Base-by-base conservation (phyloP, 2,797 vertebrate species). In the Rhabdomys pumilio region DNA sequence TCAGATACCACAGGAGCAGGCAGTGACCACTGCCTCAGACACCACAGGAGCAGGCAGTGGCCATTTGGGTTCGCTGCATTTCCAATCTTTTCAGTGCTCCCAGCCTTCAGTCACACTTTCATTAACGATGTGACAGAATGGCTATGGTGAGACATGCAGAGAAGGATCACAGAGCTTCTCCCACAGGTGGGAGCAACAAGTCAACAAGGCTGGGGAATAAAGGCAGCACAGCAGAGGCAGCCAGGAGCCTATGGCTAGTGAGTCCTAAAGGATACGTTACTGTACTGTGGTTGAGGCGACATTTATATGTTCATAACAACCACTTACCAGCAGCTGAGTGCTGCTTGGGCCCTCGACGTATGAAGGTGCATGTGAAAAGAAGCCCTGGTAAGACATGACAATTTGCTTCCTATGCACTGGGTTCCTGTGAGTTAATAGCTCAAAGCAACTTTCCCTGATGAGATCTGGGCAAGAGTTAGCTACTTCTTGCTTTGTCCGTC, bases 251-350 rank as follows among this genome's bases (percentile, higher is more conserved):
- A 20, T 3, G 10, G 61, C 20, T 2, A 41, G 61, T 17, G 7
- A 31, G 38, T 17, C 19, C 34, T 22, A 1, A 22, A 57, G 95
- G 53, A 6, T 7, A 13, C 4, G 1, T 0, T 0, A 57, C 2
- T 55, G 29, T 2, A 15, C 3, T 0, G 5, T 22, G 1, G 22
- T 2, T 1, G 24, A 50, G 53, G 53, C 20, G 2, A 10, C 31
- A 0, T 20, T 0, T n/a, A 9, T 2, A 53, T 1, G 0, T 20
- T 2, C 2, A 2, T 4, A 38, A n/a, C 4, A 34, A 26, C 22
- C 22, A 72, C 55, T 3, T 63, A 29, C 38, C 22, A 44, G 65
- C 63, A 80, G 4, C 44, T 26, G 47, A 14, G n/a, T 24, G 29
- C 41, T 47, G 57, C 57, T 24, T 12, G 44, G 44, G 38, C 41